These are phyloP conservation scores for Stenurella melanura DNA, from an alignment of 2,888 invertebrate genomes.

Conservation along the genomic window DNA sequence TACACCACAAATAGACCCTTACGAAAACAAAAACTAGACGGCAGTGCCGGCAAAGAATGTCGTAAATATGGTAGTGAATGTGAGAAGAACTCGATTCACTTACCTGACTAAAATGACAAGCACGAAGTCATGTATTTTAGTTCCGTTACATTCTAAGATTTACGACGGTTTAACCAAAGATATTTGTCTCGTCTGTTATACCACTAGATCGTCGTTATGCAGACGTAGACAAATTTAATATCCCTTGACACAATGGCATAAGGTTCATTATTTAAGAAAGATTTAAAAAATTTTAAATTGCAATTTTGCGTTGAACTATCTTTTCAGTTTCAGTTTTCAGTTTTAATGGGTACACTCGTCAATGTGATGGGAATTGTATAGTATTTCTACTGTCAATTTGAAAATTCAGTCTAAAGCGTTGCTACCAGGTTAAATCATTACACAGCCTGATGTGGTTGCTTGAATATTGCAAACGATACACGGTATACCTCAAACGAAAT, in stretches of 20 bases:
- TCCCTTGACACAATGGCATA: neutral
- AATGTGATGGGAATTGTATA: no score
- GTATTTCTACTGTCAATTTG: no score
- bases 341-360: no score
- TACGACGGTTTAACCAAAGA: neutral
- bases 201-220: neutral
- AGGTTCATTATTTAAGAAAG: neutral
- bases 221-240: neutral
- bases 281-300: neutral
- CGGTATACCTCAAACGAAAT: no score
- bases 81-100: constrained; percentile 34
- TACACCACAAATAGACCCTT: constrained; percentile 15
- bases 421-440: no score
- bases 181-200: constrained; percentile 3
- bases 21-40: constrained; percentile 25
- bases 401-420: no score
- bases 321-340: no score
- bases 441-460: no score
- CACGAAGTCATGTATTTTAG: constrained; percentile 1
- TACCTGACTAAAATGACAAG: constrained; percentile 37
- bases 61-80: constrained; percentile 31
- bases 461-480: no score
- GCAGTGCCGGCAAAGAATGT: constrained; percentile 27
- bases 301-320: no score
- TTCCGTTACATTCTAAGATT: constrained; percentile 29